Evolutionary conservation across 2,113 vertebrate genomes (phyloP).

Genomic region (Barbus barbus): DNA sequence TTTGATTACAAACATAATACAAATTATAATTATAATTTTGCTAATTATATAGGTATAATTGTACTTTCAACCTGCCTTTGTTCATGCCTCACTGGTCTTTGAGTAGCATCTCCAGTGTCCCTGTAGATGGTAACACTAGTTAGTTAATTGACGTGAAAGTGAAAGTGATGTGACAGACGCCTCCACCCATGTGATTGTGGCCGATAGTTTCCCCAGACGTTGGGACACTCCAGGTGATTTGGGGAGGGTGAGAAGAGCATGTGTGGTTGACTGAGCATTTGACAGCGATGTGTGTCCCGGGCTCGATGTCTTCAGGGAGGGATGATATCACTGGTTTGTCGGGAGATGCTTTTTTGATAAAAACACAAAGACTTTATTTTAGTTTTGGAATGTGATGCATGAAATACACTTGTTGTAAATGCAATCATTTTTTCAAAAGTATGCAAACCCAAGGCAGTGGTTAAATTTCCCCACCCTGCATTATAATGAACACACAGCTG

Average conservation of each 20-base stretch:
- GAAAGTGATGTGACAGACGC: no score
- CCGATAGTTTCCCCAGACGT: slow-evolving; percentile 39
- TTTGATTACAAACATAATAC: no score
- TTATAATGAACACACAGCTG: slow-evolving; percentile 66
- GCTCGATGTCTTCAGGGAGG: slow-evolving; percentile 59
- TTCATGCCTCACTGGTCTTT: slow-evolving; percentile 37
- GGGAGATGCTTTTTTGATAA: slow-evolving; percentile 48
- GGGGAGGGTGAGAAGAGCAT: slow-evolving; percentile 64
- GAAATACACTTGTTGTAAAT: no score
- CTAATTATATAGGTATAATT: no score
- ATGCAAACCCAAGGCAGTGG: neutral
- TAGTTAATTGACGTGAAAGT: no score
- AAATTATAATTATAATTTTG: neutral
- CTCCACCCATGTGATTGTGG: slow-evolving; percentile 20
- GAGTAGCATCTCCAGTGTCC: neutral
- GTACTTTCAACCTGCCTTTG: slow-evolving; percentile 53
- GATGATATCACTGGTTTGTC: slow-evolving; percentile 62
- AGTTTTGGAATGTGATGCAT: neutral
- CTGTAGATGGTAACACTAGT: neutral
- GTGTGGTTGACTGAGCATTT: slow-evolving; percentile 69
- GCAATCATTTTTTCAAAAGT: neutral
- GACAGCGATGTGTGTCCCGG: slow-evolving; percentile 52
- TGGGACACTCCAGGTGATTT: slow-evolving; percentile 65
- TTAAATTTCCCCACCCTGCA: slow-evolving; percentile 60
- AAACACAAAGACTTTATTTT: neutral